Evolutionary conservation across 1,140 invertebrate species (phyloP).

Genomic region (Lasaia peninsularis): DNA sequence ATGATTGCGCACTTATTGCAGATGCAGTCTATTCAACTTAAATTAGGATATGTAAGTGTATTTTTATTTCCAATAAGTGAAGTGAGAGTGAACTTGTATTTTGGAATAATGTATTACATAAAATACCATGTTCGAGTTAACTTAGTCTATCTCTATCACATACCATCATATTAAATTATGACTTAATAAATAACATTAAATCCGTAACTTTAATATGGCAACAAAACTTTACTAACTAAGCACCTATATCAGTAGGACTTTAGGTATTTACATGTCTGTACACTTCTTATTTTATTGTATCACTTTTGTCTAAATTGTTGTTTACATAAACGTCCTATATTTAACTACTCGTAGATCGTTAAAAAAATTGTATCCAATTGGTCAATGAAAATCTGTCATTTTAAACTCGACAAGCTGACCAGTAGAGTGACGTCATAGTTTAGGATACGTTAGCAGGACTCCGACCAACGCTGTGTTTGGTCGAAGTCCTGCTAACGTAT

Average conservation of each 20-base stretch:
- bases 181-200: conserved; percentile 72
- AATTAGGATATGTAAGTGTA: conserved; percentile 5
- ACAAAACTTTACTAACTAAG: conserved; percentile 73
- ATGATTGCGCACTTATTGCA: background rate
- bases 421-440: too few relatives aligned
- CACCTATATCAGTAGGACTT: conserved; percentile 67
- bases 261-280: conserved; percentile 70
- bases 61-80: background rate
- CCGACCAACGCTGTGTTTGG: too few relatives aligned
- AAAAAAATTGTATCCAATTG: background rate
- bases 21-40: conserved; percentile 7
- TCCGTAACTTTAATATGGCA: conserved; percentile 73
- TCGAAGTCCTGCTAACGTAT: too few relatives aligned
- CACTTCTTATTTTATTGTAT: conserved; percentile 47
- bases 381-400: too few relatives aligned
- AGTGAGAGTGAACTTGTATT: background rate
- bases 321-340: background rate
- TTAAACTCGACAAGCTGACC: too few relatives aligned
- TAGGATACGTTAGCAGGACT: too few relatives aligned
- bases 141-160: conserved; percentile 64
- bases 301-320: conserved; percentile 38
- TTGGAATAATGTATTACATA: conserved; percentile 27
- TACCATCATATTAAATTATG: conserved; percentile 68
- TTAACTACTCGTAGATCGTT: too few relatives aligned
- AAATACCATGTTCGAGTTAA: conserved; percentile 37